Evolutionary conservation across 2,888 invertebrate genomes (phyloP).

Genomic region (Eupithecia exiguata): DNA sequence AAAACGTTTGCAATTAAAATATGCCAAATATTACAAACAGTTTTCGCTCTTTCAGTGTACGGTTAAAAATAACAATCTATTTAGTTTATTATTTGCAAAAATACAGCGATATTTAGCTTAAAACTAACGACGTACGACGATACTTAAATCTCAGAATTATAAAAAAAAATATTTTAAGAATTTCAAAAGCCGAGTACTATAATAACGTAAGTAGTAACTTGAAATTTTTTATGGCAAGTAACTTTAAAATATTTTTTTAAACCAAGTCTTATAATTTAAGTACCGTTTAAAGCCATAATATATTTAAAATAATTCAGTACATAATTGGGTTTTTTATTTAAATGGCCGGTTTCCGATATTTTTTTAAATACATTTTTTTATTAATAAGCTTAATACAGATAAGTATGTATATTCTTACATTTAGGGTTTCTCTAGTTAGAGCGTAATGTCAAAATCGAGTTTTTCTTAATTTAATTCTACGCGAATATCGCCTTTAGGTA

Average conservation of each 20-base stretch:
- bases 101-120: slow-evolving; percentile 70
- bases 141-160: not conserved
- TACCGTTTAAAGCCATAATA: slow-evolving; percentile 5
- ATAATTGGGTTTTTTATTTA: slow-evolving; percentile 59
- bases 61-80: not conserved
- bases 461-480: slow-evolving; percentile 11
- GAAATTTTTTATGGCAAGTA: not conserved
- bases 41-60: not conserved
- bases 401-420: slow-evolving; percentile 57
- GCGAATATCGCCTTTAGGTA: not conserved
- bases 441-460: slow-evolving; percentile 26
- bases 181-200: not conserved
- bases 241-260: not conserved
- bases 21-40: not conserved
- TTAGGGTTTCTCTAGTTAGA: slow-evolving; percentile 32
- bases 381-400: slow-evolving; percentile 69
- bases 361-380: slow-evolving; percentile 55
- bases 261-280: slow-evolving; percentile 1
- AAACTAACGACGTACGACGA: slow-evolving; percentile 43
- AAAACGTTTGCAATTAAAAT: not conserved
- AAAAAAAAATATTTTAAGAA: not conserved
- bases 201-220: too few relatives aligned
- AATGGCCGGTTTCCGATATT: slow-evolving; percentile 78
- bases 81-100: slow-evolving; percentile 64
- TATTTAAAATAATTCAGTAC: slow-evolving; percentile 66